A percentile compares a stretch with the other conserved stretches of the same genome.
phyloP scores from a whole-genome alignment of 2,888 invertebrate species.

The Plagodis pulveraria region DNA sequence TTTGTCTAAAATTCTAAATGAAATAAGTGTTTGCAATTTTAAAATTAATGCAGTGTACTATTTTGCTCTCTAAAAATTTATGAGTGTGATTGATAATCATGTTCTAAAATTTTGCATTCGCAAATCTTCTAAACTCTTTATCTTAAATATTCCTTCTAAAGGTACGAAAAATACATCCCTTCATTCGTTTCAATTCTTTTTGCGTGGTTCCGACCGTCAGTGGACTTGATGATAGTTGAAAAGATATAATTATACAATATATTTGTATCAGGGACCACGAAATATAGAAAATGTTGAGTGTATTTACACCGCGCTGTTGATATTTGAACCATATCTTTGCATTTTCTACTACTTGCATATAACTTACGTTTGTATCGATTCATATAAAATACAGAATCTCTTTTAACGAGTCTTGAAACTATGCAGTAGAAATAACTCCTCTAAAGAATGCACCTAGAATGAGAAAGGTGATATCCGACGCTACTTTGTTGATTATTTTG shows the following conservation, averaged over 20 bases:
- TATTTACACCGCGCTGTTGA: constrained; percentile 28
- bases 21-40: no score
- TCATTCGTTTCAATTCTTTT: no score
- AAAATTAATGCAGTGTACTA: no score
- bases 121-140: no score
- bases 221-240: constrained; percentile 40
- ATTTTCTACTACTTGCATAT: constrained; percentile 17
- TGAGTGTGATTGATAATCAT: no score
- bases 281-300: constrained; percentile 42
- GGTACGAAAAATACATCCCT: neutral
- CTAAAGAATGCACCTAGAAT: neutral
- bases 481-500: constrained; percentile 24
- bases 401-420: constrained; percentile 23
- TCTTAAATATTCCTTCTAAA: neutral
- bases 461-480: constrained; percentile 24
- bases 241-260: constrained; percentile 44
- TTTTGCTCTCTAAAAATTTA: no score
- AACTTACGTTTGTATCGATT: constrained; percentile 23
- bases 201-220: constrained; percentile 21
- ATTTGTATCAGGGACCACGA: constrained; percentile 55
- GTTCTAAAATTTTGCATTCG: no score
- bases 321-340: constrained; percentile 14
- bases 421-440: constrained; percentile 11
- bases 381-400: constrained; percentile 29
- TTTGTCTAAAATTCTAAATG: no score